Base-by-base conservation (phyloP, 1,140 invertebrate species). In the Battus philenor region DNA sequence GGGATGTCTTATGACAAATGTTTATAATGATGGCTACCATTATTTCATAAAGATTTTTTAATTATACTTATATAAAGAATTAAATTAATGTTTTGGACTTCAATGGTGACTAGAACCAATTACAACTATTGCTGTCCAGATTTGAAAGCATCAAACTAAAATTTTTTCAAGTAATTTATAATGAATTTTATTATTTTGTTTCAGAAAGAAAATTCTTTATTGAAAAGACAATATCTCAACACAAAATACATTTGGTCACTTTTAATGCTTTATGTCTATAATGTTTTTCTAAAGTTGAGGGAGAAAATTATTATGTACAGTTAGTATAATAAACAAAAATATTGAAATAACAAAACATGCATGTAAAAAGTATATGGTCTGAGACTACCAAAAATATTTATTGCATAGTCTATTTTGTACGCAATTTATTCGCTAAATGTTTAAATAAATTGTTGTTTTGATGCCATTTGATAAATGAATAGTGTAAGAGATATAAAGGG, bases 241-340 rank as follows among this genome's bases (percentile, higher is more conserved):
- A 45, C 68, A 9, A 80, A 75, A 43, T 84, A 73, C 27, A 34
- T 56, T 0, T 82, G 74, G 72, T 69, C 72, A 2, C 47, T 84
- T 8, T 26, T 82, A 17, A 22, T 75, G 10, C 49, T 84, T 12
- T 84, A 82, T 47, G 46, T 79, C 9, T 82, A 80, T 30, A 63
- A 63, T 31, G 30, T 72, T 7, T 76, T 68, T 57, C 36, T 65
- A 22, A 54, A 52, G 18, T 20, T 65, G 30, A 43, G 52, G 12
- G 45, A 55, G 11, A 41, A 41, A 41, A 9, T 29, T 26, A 30
- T 54, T 22, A 24, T 43, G 4, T 55, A 47, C 7, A 31, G 44
- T 46, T 27, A 27, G n/a, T 27, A 6, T 2, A 20, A 20, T 20
- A 20, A 20, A 20, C 2, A 3, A 20, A 6, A 2, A 20, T 20